These are phyloP conservation scores for Tychaedon coryphoeus DNA, from an alignment of 2,113 vertebrate genomes.

Conservation along the genomic window DNA sequence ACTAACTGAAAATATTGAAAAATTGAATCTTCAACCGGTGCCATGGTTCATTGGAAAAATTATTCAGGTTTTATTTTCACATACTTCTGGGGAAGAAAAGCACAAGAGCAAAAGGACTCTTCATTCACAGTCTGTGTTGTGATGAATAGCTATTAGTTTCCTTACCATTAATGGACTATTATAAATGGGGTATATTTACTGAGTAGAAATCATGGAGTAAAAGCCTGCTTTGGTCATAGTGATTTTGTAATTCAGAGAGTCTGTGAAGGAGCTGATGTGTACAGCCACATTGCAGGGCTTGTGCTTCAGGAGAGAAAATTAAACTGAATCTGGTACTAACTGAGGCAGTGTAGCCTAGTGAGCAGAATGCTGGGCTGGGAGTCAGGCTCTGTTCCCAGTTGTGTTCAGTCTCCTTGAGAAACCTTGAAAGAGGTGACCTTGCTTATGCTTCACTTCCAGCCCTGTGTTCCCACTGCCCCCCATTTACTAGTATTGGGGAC, in stretches of 20 bases:
- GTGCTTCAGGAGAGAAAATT: neutral
- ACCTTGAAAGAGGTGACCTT: neutral
- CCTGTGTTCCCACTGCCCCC: neutral
- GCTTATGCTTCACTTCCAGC: neutral
- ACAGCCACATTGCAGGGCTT: neutral
- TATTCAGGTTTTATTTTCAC: slow-evolving; percentile 82
- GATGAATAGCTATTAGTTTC: neutral
- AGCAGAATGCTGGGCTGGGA: neutral
- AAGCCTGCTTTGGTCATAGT: neutral
- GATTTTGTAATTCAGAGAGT: neutral
- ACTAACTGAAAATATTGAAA: slow-evolving; percentile 79
- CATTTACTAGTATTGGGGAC: neutral
- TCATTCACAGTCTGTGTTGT: neutral
- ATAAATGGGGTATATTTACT: neutral
- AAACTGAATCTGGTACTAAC: neutral
- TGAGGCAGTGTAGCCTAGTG: neutral
- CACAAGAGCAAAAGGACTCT: neutral
- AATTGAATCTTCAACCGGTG: slow-evolving; percentile 85
- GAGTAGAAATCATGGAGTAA: neutral
- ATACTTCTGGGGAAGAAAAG: neutral
- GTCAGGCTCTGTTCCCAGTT: neutral
- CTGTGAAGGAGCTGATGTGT: neutral
- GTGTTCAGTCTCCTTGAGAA: neutral
- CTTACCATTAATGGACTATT: neutral
- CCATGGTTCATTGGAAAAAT: slow-evolving; percentile 94